Evolutionary conservation across 2,797 vertebrate species (phyloP), one percentile per base, ranked within the genome.

Genomic region (Phataginus tricuspis): DNA sequence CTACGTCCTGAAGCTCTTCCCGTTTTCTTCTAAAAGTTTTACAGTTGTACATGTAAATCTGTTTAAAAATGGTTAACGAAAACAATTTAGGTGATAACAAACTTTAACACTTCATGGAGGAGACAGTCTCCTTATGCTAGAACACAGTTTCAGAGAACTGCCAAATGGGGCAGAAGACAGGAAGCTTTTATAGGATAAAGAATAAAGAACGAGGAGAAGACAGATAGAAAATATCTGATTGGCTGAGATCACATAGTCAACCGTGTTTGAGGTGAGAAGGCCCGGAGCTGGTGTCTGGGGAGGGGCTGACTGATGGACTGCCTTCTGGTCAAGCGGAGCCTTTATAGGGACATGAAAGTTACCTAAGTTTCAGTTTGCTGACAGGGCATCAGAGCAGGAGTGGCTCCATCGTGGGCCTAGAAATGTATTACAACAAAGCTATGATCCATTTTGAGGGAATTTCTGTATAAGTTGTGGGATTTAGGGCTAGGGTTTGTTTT

Each of bases 21-120:
- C 25, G 45, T 87, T 91, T 91, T 84, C 27, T 80, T 86, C 39
- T 78, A 29, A 53, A 84, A 87, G 39, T 86, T 80, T 96, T 85
- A 71, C 34, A 72, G 25, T 80, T 95, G 59, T 21, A 78, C 31
- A 25, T 92, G 86, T 74, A 80, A 92, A 88, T 21, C 5, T 74
- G 11, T 75, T 75, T 4, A 75, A 51, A 75, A n/a, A 68, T n/a
- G 23, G n/a, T 51, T 75, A 75, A 51, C 25, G 23, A 37, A 68
- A 31, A 29, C 49, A 45, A 45, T 7, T 45, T 74, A 4, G 18
- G 19, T 75, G 72, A 53, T n/a, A 10, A 45, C 45, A 45, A 53
- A 51, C 72, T n/a, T 53, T 53, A 51, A 23, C 49, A 75, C 31
- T 75, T 75, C 45, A 34, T 49, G 51, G 51, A 53, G 72, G 15